Evolutionary conservation across 2,888 invertebrate genomes (phyloP), one percentile per base, ranked within the genome.

Genomic region (Orthonevra nobilis): DNA sequence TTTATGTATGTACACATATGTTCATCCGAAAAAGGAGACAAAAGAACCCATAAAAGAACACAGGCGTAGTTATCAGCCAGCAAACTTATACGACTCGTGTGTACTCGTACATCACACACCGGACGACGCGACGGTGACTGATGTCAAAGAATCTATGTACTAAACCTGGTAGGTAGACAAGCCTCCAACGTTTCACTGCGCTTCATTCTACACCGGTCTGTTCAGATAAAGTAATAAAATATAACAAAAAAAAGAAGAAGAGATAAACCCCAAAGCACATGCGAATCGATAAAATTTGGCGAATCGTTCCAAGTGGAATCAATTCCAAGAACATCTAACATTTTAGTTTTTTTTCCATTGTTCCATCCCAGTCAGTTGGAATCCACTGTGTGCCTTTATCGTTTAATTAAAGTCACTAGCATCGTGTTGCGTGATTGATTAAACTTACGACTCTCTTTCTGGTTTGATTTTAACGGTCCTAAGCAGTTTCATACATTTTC

Each of bases 1-100:
- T n/a, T n/a, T n/a, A n/a, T n/a, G n/a, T n/a, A n/a, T n/a, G n/a
- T n/a, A n/a, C n/a, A n/a, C 50, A 42, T 69, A 50, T 69, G 60
- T 69, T 69, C 15, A 32, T 26, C 15, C 12, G 20, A 34, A 44
- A 44, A 58, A 7, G 40, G 12, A 48, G 58, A 60, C 69, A 69
- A 60, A 60, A 60, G 69, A 69, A 36, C 20, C 69, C 69, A 69
- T 60, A 69, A 69, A 69, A 52, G 69, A 69, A 44, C 60, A 34
- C 42, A 12, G 42, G 10, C 34, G 26, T 36, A 28, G 60, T 36
- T 50, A 26, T 40, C 34, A 60, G 23, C 48, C 17, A 48, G 23
- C 48, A 38, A 52, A 42, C 19, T 17, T 52, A 10, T 32, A 32
- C n/a, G n/a, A n/a, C n/a, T n/a, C n/a, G n/a, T n/a, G n/a, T n/a